A percentile compares a stretch with the other conserved stretches of the same genome.
These are phyloP conservation scores for Passerina amoena DNA, from an alignment of 2,113 vertebrate species.

Conservation along the genomic window DNA sequence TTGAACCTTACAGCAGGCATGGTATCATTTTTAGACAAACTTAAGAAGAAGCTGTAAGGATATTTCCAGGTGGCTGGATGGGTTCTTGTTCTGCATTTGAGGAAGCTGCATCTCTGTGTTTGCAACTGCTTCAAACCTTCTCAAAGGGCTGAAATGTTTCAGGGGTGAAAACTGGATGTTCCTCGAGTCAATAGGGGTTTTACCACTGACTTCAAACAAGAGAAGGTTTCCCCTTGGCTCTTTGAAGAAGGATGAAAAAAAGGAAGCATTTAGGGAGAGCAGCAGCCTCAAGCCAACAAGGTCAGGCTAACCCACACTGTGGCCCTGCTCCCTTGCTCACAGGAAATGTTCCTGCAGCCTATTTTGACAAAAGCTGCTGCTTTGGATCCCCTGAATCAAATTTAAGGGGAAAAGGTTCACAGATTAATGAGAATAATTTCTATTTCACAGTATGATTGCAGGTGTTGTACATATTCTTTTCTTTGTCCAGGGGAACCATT, in stretches of 20 bases:
- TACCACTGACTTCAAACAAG: conserved; percentile 13
- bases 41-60: conserved; percentile 14
- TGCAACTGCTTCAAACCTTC: neutral
- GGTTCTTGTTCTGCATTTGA: neutral
- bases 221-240: neutral
- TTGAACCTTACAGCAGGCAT: conserved; percentile 37
- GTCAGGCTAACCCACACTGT: neutral
- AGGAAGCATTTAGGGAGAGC: neutral
- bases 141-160: neutral
- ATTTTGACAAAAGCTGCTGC: neutral
- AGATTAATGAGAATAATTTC: conserved; percentile 25
- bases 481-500: neutral
- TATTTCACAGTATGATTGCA: neutral
- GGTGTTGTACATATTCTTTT: neutral
- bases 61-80: neutral
- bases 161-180: neutral
- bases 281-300: neutral
- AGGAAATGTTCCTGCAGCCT: neutral
- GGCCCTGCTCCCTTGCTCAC: neutral
- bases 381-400: neutral
- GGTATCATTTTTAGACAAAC: conserved; percentile 39
- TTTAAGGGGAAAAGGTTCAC: neutral
- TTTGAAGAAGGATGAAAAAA: neutral
- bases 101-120: neutral
- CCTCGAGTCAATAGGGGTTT: neutral